These are phyloP conservation scores for Himalopsyche kuldschensis DNA, from an alignment of 2,888 invertebrate genomes.

Conservation along the genomic window DNA sequence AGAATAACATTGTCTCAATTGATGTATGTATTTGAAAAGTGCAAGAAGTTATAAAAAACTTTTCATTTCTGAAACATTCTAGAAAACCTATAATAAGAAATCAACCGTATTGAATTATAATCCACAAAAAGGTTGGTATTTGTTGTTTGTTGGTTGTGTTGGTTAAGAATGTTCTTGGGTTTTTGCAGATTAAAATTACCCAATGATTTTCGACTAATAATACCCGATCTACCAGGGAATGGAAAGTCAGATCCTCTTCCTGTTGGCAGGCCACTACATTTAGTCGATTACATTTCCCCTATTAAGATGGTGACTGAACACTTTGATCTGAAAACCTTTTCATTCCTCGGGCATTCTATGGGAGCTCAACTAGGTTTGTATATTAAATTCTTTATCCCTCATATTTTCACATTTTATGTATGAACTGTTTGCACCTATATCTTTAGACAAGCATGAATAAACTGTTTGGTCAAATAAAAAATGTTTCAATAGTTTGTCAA, in stretches of 20 bases:
- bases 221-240: slow-evolving; percentile 61
- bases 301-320: slow-evolving; percentile 49
- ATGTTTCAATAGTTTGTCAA: too few relatives aligned
- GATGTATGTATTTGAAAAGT: too few relatives aligned
- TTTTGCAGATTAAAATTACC: slow-evolving; percentile 4
- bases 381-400: not conserved
- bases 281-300: slow-evolving; percentile 51
- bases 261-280: slow-evolving; percentile 48
- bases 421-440: not conserved
- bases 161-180: not conserved
- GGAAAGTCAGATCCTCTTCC: slow-evolving; percentile 62
- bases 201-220: not conserved
- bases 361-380: slow-evolving; percentile 48
- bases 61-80: too few relatives aligned
- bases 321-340: slow-evolving; percentile 50
- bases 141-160: too few relatives aligned
- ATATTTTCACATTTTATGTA: not conserved
- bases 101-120: too few relatives aligned
- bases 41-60: too few relatives aligned
- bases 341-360: slow-evolving; percentile 49
- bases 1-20: too few relatives aligned
- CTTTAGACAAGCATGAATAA: not conserved
- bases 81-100: too few relatives aligned
- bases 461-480: not conserved
- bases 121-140: too few relatives aligned